Conservation (phyloP, 2,888 invertebrate genomes). For the Isoperla grammatica region DNA sequence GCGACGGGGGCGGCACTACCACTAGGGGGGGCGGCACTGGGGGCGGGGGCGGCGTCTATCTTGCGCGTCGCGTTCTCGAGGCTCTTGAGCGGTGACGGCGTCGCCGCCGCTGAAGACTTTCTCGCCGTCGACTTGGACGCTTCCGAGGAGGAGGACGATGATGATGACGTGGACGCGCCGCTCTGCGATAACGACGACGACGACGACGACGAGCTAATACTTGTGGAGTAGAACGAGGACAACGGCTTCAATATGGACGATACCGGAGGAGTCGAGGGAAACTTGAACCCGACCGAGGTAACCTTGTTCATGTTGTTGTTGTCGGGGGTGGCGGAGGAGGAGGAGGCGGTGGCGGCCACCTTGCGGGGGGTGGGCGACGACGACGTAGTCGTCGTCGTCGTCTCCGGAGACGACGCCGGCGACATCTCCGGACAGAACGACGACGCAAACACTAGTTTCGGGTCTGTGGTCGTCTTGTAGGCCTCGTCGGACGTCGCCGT, state of each 20-base stretch:
- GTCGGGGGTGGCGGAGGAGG: background rate
- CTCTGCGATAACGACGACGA: background rate
- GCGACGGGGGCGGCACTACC: constrained; percentile 17
- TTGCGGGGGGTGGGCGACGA: background rate
- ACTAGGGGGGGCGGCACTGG: background rate
- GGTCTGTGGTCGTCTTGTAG: constrained; percentile 37
- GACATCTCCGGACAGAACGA: constrained; percentile 39
- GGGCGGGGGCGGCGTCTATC: constrained; percentile 1
- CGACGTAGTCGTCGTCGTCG: constrained; percentile 11
- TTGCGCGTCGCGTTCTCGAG: constrained; percentile 20
- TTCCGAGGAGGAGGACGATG: background rate
- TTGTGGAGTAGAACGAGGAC: constrained; percentile 18
- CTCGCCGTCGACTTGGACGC: background rate
- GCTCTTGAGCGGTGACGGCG: constrained; percentile 20
- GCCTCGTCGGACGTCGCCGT: constrained; percentile 40
- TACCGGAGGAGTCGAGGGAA: too few relatives aligned
- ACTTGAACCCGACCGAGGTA: too few relatives aligned
- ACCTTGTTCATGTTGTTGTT: background rate
- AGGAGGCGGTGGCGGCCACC: background rate
- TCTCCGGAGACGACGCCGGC: constrained; percentile 3
- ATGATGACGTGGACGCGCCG: too few relatives aligned
- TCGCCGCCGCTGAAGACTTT: too few relatives aligned
- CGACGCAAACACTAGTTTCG: constrained; percentile 37
- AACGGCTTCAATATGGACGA: background rate
- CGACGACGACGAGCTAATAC: background rate